Conservation (phyloP, 92 coral and sea anemone genomes). For the Isaurus tuberculatus region DNA sequence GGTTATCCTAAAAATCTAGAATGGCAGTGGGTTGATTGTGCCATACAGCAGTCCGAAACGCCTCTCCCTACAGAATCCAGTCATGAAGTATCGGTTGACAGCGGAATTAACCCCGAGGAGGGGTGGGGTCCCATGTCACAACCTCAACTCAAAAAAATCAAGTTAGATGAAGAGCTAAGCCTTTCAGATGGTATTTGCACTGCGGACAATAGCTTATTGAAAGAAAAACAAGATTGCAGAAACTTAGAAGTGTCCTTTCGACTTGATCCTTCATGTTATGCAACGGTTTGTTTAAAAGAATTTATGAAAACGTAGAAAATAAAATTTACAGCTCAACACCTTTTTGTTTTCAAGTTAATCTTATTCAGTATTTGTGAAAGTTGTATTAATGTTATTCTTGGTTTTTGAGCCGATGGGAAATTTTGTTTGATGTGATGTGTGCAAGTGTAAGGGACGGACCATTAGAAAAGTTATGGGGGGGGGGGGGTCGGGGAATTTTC, state of each 20-base stretch:
- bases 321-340: not conserved
- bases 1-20: constrained; percentile 64
- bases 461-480: no score
- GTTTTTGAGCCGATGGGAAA: no score
- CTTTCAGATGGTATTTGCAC: not conserved
- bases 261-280: constrained; percentile 78
- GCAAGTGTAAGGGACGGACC: no score
- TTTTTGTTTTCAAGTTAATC: no score
- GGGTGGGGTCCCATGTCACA: not conserved
- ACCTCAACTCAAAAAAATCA: constrained; percentile 15
- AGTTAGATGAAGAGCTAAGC: constrained; percentile 5
- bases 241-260: constrained; percentile 72
- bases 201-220: not conserved
- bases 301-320: constrained; percentile 67
- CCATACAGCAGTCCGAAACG: not conserved
- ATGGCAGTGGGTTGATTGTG: constrained; percentile 52
- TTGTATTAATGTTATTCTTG: not conserved
- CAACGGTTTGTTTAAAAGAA: constrained; percentile 80
- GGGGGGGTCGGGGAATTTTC: no score
- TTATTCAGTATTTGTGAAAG: not conserved
- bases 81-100: not conserved
- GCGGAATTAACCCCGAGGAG: not conserved
- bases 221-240: not conserved
- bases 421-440: no score
- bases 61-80: not conserved